Evolutionary conservation across 1,140 invertebrate species (phyloP).

Genomic region (Aphelinus certus): DNA sequence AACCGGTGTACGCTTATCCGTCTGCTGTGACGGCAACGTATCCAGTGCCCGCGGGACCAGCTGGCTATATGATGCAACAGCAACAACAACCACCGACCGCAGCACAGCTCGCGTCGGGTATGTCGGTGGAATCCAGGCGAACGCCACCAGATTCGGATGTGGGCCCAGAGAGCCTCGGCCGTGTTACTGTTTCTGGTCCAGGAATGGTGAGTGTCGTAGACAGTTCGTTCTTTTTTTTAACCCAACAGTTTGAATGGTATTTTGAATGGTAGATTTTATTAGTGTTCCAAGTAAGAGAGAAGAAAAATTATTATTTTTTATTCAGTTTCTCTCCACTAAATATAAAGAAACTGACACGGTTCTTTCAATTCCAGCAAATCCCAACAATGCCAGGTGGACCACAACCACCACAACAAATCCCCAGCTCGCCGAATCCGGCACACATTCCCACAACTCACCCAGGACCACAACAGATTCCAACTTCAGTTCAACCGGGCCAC

Average conservation of each 20-base stretch:
- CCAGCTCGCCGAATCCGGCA: not conserved
- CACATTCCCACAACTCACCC: not conserved
- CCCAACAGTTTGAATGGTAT: not conserved
- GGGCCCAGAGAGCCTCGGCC: conserved; percentile 51
- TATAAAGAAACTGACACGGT: no score
- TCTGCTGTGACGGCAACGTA: conserved; percentile 31
- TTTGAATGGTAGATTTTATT: not conserved
- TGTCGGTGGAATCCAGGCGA: conserved; percentile 15
- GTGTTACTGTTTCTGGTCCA: conserved; percentile 54
- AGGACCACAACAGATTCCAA: not conserved
- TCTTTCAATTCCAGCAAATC: conserved; percentile 8
- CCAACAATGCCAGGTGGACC: conserved; percentile 15
- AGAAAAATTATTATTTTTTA: not conserved
- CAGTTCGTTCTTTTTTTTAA: not conserved
- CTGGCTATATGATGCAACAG: conserved; percentile 37
- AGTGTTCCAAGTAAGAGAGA: not conserved
- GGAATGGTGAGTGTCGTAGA: conserved; percentile 51
- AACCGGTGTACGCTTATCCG: conserved; percentile 44
- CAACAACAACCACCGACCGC: conserved; percentile 50
- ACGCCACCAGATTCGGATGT: conserved; percentile 21
- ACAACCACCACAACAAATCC: conserved; percentile 11
- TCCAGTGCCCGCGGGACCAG: conserved; percentile 42
- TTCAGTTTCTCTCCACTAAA: not conserved
- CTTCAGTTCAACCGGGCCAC: not conserved
- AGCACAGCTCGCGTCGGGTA: no score